These are phyloP conservation scores for Coilia nasus DNA, from an alignment of 2,797 vertebrate genomes.

Conservation along the genomic window DNA sequence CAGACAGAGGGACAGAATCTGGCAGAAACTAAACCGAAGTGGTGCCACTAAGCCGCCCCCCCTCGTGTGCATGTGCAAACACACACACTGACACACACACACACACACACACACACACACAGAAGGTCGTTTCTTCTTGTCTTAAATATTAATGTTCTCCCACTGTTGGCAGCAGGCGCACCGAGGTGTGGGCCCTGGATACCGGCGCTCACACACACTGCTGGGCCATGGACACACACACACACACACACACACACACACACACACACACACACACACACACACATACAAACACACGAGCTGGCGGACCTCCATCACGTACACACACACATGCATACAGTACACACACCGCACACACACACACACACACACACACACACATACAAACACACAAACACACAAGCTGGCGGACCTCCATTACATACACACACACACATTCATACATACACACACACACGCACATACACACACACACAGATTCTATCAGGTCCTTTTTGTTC, in stretches of 20 bases:
- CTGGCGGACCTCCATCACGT: neutral
- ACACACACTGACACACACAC: neutral
- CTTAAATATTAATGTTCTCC: conserved; percentile 46
- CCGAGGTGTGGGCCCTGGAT: neutral
- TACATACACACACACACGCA: conserved; percentile 13
- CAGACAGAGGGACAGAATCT: neutral
- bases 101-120: conserved; percentile 13
- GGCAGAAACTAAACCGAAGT: neutral
- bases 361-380: conserved; percentile 10
- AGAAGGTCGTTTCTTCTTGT: conserved; percentile 31
- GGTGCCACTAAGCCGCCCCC: neutral
- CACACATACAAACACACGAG: neutral
- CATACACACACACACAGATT: neutral
- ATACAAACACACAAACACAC: neutral
- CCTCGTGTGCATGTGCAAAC: neutral
- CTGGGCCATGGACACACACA: neutral
- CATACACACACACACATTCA: neutral
- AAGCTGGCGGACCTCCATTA: neutral
- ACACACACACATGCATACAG: too few species aligned
- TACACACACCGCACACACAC: conserved; percentile 12
- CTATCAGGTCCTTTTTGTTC: neutral
- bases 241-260: conserved; percentile 7
- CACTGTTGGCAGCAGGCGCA: conserved; percentile 32
- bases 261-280: conserved; percentile 12
- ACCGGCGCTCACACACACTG: neutral